phyloP scores from a whole-genome alignment of 2,888 invertebrate species.

The Cantharis flavilabris region DNA sequence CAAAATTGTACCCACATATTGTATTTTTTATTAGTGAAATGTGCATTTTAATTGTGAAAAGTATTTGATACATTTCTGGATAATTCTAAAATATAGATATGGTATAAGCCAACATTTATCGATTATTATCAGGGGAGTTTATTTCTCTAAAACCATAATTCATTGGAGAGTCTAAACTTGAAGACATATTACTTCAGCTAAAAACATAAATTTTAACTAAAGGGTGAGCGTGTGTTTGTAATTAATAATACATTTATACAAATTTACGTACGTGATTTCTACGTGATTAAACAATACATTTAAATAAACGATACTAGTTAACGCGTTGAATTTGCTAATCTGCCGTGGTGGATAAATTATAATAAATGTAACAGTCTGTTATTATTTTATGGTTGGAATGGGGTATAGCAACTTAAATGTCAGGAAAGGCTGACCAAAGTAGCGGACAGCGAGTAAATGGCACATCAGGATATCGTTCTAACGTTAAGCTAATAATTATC shows the following conservation, averaged over 20 bases:
- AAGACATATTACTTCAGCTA: neutral
- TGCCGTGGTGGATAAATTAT: conserved; percentile 41
- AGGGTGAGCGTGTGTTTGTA: neutral
- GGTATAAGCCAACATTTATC: neutral
- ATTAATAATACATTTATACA: neutral
- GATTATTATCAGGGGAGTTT: neutral
- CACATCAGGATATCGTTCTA: conserved; percentile 11
- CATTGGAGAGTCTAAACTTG: neutral
- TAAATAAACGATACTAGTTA: conserved; percentile 40
- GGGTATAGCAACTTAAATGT: conserved; percentile 7
- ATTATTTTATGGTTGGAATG: conserved; percentile 32
- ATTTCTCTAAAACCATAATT: neutral
- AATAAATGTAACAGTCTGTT: conserved; percentile 41
- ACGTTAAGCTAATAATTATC: conserved; percentile 18
- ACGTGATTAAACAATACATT: conserved; percentile 43
- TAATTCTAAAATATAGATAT: neutral
- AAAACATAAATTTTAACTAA: neutral
- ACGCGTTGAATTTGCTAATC: conserved; percentile 38
- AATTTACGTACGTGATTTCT: conserved; percentile 34
- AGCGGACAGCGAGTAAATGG: conserved; percentile 11
- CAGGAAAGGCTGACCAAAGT: conserved; percentile 7
- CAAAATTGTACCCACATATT: neutral
- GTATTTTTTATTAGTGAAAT: no score
- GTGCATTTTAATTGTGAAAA: no score
- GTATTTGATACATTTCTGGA: neutral